Percentiles rank a stretch among this genome's conserved stretches.
Conservation (phyloP, 2,888 invertebrate species). For the Caenorhabditis uteleia region DNA sequence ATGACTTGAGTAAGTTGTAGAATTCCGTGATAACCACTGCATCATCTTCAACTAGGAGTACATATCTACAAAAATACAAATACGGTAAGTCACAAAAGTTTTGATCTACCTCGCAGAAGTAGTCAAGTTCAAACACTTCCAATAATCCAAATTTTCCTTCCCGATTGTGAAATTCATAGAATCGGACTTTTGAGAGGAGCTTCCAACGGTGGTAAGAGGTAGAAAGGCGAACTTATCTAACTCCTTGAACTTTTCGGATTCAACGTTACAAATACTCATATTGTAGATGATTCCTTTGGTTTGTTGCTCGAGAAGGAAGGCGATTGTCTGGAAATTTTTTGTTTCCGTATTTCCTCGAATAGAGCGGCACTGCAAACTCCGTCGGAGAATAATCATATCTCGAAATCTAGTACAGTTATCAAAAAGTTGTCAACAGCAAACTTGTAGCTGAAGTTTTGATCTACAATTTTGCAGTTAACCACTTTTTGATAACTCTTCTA, state of each 20-base stretch:
- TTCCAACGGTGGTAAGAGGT: neutral
- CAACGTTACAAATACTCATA: constrained; percentile 29
- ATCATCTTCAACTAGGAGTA: constrained; percentile 54
- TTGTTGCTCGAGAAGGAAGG: constrained; percentile 26
- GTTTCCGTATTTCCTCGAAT: too few relatives aligned
- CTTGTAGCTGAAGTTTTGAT: too few relatives aligned
- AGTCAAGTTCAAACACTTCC: constrained; percentile 39
- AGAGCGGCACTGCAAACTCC: too few relatives aligned
- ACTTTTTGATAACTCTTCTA: too few relatives aligned
- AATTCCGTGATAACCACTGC: constrained; percentile 38
- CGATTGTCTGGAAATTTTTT: constrained; percentile 26
- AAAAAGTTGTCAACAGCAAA: too few relatives aligned
- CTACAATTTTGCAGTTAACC: too few relatives aligned
- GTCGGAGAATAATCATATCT: too few relatives aligned
- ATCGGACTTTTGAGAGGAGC: neutral
- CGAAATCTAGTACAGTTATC: too few relatives aligned
- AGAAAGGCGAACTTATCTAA: constrained; percentile 6
- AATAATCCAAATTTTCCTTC: constrained; percentile 53
- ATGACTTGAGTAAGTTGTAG: constrained; percentile 21
- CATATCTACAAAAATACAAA: too few relatives aligned
- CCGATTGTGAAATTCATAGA: constrained; percentile 11
- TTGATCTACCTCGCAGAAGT: constrained; percentile 17
- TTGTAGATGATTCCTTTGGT: neutral
- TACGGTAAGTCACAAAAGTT: too few relatives aligned
- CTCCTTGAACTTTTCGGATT: constrained; percentile 13